A percentile compares a stretch with the other conserved stretches of the same genome.
These are phyloP conservation scores for Hypomecis punctinalis DNA, from an alignment of 2,888 invertebrate species.

Conservation along the genomic window DNA sequence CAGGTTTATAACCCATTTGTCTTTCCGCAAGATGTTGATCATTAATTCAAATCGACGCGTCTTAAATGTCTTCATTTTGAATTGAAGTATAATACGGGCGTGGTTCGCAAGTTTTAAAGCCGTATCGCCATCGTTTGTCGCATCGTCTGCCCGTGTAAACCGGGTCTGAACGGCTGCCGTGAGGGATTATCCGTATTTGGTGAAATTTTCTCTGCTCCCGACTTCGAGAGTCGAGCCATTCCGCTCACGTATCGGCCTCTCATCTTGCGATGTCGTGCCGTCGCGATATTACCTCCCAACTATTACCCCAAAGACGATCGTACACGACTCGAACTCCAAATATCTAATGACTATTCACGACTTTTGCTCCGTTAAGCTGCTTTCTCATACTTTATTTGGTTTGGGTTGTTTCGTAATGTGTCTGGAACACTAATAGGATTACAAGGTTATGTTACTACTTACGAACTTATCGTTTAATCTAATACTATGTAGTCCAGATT, in stretches of 20 bases:
- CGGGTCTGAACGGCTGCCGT: constrained; percentile 61
- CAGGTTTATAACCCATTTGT: constrained; percentile 17
- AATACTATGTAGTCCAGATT: constrained; percentile 11
- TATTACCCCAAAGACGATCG: constrained; percentile 61
- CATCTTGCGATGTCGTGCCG: constrained; percentile 74
- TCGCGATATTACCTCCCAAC: constrained; percentile 77
- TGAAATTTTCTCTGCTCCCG: constrained; percentile 54
- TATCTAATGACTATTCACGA: constrained; percentile 49
- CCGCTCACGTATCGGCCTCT: constrained; percentile 74
- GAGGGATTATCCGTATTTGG: constrained; percentile 73
- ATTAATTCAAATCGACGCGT: constrained; percentile 42
- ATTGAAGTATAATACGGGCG: constrained; percentile 36
- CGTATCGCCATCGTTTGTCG: constrained; percentile 47
- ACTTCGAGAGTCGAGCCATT: constrained; percentile 50
- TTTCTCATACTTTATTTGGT: constrained; percentile 29
- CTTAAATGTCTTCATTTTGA: constrained; percentile 36
- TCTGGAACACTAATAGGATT: constrained; percentile 34
- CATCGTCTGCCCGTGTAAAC: constrained; percentile 62
- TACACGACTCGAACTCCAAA: constrained; percentile 57
- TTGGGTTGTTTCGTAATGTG: constrained; percentile 24
- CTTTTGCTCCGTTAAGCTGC: constrained; percentile 26
- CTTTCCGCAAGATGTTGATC: constrained; percentile 23
- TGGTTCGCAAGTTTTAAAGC: constrained; percentile 49
- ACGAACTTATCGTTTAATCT: constrained; percentile 14
- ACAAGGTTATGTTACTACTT: constrained; percentile 23